A percentile compares a stretch with the other conserved stretches of the same genome.
Evolutionary conservation across 2,113 vertebrate species (phyloP).

Genomic region (Scomber japonicus): DNA sequence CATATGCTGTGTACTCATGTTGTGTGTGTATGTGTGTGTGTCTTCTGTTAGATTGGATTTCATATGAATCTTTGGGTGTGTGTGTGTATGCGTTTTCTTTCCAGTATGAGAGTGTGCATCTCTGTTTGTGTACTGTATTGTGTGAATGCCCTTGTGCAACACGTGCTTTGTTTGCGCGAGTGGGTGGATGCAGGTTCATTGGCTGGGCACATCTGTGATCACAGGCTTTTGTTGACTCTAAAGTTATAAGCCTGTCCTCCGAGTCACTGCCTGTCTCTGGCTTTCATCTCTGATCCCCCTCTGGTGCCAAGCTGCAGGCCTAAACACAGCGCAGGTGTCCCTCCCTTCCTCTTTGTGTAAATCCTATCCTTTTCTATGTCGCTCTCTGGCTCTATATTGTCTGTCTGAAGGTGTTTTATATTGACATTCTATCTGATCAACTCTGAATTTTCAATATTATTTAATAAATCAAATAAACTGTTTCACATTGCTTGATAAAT

Average conservation of each 20-base stretch:
- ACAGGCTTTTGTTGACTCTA: slow-evolving; percentile 62
- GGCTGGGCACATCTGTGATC: slow-evolving; percentile 64
- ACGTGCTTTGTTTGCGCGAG: slow-evolving; percentile 44
- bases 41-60: slow-evolving; percentile 13
- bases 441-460: background rate
- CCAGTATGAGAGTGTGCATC: background rate
- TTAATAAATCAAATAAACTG: background rate
- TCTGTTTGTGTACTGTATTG: slow-evolving; percentile 14
- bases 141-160: slow-evolving; percentile 8
- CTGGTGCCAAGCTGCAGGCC: slow-evolving; percentile 39
- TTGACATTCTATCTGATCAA: background rate
- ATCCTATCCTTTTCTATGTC: slow-evolving; percentile 17
- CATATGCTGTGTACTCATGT: slow-evolving; percentile 33
- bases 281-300: slow-evolving; percentile 69
- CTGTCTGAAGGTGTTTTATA: background rate
- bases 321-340: slow-evolving; percentile 55
- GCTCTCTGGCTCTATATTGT: background rate
- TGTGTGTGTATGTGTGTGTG: background rate
- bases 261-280: slow-evolving; percentile 24
- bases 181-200: slow-evolving; percentile 35
- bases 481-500: background rate
- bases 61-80: slow-evolving; percentile 22
- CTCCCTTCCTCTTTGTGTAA: background rate
- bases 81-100: background rate
- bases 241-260: slow-evolving; percentile 44